Base-by-base conservation (phyloP, 2,797 vertebrate genomes). In the Hemitrygon akajei region DNA sequence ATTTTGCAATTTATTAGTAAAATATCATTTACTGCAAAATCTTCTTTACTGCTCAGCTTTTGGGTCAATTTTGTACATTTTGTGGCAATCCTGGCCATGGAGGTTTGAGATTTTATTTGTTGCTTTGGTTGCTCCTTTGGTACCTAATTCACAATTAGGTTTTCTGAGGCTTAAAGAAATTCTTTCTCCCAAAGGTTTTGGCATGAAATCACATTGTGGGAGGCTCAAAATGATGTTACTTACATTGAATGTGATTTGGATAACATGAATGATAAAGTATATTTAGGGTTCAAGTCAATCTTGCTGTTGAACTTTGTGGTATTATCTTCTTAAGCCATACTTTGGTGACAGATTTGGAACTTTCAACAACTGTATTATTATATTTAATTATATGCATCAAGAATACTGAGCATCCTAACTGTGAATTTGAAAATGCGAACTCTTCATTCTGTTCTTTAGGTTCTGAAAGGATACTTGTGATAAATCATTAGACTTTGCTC, bases 321-420 rank as follows among this genome's bases (percentile, higher is more conserved):
- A 40, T 73, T 47, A 27, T 40, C 20, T 73, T 73, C 66, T 63
- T 63, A 14, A 63, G 27, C 58, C 58, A 34, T 87, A 27, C 7
- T 30, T 63, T 73, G 73, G 34, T 91, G 66, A 91, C 20, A 40
- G 22, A 18, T 27, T 3, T 91, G 69, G 37, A 47, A 71, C 73
- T 91, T 71, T 91, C 37, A 73, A 91, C 40, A 91, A 73, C n/a
- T 9, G 3, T 25, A 40, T 91, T 73, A 69, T 91, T 91, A 71
- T 66, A 37, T 20, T 73, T 73, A 91, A 91, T 34, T 25, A 47
- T 22, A 40, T 71, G 25, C 34, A 91, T 22, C 66, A 63, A 91
- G 37, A 71, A 40, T 66, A 47, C 47, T 47, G 47, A 47, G 47
- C 34, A 69, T 40, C 47, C 40, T 37, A 91, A 71, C 9, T 20